Percentiles rank a stretch among this genome's conserved stretches.
These are phyloP conservation scores for Temnothorax nylanderi DNA, from an alignment of 1,140 invertebrate genomes.

Conservation along the genomic window DNA sequence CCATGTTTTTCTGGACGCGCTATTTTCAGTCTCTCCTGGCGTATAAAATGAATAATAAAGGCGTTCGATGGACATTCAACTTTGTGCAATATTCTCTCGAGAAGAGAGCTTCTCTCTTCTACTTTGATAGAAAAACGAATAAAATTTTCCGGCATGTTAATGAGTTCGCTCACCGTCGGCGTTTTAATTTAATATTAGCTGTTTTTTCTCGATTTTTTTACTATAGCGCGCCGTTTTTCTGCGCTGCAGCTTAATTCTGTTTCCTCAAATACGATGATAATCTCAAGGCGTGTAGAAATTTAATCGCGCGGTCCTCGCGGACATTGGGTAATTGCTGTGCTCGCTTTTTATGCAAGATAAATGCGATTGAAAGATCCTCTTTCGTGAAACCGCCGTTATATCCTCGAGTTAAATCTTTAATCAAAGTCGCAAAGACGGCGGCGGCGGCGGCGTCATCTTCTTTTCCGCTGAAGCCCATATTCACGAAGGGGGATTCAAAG, in stretches of 20 bases:
- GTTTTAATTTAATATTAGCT: constrained; percentile 62
- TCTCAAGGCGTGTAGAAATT: constrained; percentile 33
- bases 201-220: constrained; percentile 49
- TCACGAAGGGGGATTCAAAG: constrained; percentile 61
- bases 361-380: constrained; percentile 48
- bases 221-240: constrained; percentile 3
- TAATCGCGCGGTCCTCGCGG: constrained; percentile 34
- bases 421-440: constrained; percentile 57
- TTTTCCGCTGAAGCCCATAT: constrained; percentile 35
- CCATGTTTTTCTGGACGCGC: neutral
- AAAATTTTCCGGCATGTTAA: constrained; percentile 49
- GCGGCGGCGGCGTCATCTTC: constrained; percentile 15
- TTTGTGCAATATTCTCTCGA: constrained; percentile 32
- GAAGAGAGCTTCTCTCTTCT: neutral
- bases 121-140: constrained; percentile 48
- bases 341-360: constrained; percentile 49
- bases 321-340: constrained; percentile 45
- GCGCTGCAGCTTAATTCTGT: constrained; percentile 30
- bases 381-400: constrained; percentile 34
- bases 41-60: constrained; percentile 50
- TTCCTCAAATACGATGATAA: constrained; percentile 41
- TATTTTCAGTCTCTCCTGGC: constrained; percentile 12
- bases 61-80: constrained; percentile 48
- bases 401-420: constrained; percentile 51
- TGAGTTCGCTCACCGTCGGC: constrained; percentile 44